Conservation (phyloP, 2,113 vertebrate species). For the Patagioenas fasciata region DNA sequence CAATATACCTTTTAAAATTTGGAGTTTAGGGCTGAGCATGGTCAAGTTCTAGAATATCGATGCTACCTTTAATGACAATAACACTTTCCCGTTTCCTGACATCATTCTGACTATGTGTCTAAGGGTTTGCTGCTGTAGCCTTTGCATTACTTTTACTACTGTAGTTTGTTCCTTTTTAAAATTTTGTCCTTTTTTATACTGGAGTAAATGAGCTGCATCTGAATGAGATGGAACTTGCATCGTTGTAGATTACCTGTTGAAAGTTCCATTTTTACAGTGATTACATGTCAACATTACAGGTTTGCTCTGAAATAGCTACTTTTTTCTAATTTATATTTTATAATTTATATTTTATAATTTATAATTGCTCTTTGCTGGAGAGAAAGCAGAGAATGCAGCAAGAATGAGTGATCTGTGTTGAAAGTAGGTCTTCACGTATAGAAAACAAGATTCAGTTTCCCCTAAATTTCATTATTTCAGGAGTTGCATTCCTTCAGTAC, state of each 20-base stretch:
- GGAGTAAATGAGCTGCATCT: background rate
- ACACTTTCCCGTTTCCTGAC: background rate
- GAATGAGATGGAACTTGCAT: background rate
- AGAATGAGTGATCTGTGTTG: background rate
- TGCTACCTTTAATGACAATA: background rate
- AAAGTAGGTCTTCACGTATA: background rate
- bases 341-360: too few species aligned
- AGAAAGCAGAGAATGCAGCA: background rate
- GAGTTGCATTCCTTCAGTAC: background rate
- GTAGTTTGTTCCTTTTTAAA: background rate
- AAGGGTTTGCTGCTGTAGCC: background rate
- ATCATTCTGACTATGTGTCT: background rate
- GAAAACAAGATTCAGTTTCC: background rate
- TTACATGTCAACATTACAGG: background rate
- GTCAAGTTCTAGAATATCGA: background rate
- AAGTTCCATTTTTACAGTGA: background rate
- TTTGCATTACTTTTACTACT: background rate
- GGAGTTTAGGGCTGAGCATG: background rate
- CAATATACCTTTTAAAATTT: background rate
- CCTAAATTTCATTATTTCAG: background rate
- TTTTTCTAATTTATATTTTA: background rate
- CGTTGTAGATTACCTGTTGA: background rate
- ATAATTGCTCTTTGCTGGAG: background rate
- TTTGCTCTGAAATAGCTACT: background rate
- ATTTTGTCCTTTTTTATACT: background rate